Conservation (phyloP, 2,113 vertebrate species). For the Falco punctatus region DNA sequence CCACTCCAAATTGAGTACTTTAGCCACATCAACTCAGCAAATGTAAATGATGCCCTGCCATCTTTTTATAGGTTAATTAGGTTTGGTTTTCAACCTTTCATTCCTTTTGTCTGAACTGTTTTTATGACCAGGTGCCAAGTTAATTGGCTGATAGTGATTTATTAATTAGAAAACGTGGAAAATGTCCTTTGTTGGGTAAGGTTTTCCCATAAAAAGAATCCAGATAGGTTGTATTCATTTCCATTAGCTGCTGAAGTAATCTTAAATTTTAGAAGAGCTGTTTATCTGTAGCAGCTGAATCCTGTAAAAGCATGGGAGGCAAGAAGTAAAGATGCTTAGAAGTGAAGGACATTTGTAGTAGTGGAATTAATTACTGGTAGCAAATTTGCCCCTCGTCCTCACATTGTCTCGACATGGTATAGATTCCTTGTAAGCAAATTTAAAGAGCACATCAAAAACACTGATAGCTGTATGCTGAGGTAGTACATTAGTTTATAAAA, state of each 20-base stretch:
- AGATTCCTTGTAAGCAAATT: neutral
- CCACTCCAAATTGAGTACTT: neutral
- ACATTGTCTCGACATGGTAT: neutral
- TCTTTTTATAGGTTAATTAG: neutral
- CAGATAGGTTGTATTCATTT: neutral
- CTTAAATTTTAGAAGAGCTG: neutral
- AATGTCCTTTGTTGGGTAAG: neutral
- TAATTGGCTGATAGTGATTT: neutral
- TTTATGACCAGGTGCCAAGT: neutral
- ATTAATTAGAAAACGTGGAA: neutral
- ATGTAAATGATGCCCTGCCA: neutral
- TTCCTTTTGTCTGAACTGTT: neutral
- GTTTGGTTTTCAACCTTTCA: neutral
- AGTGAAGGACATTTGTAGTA: neutral
- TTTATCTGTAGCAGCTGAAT: neutral
- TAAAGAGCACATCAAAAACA: neutral
- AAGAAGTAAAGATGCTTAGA: neutral
- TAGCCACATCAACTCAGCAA: neutral
- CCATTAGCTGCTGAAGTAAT: neutral
- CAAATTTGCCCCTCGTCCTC: neutral
- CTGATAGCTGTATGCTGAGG: neutral
- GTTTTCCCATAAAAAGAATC: neutral
- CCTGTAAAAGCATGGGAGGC: neutral
- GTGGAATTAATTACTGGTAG: neutral
- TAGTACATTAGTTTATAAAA: neutral